Evolutionary conservation across 2,113 vertebrate genomes (phyloP).

Genomic region (Cryptomyrus ogoouensis): DNA sequence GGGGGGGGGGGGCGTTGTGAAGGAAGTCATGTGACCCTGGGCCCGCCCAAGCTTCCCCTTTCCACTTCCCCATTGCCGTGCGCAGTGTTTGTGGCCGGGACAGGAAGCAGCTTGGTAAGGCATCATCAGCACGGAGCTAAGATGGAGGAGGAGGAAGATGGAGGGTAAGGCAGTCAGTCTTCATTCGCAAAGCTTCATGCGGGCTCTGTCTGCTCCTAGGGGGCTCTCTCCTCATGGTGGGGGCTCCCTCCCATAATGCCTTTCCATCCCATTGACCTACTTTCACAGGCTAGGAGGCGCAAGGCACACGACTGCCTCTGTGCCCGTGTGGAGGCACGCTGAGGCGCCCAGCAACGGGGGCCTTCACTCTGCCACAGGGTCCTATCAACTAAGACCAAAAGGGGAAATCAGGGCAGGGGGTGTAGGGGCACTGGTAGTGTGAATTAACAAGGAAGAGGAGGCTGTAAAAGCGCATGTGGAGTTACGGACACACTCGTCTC

Average conservation of each 20-base stretch:
- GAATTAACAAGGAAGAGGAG: constrained; percentile 39
- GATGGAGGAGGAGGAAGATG: constrained; percentile 6
- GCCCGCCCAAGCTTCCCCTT: neutral
- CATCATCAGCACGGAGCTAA: neutral
- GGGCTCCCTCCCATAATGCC: neutral
- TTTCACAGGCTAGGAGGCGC: neutral
- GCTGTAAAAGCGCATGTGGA: neutral
- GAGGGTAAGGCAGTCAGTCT: constrained; percentile 11
- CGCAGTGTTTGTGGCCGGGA: neutral
- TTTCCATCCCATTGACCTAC: neutral
- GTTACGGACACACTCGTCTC: neutral
- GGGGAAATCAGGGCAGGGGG: neutral
- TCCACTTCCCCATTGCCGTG: constrained; percentile 12
- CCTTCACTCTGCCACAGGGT: constrained; percentile 22
- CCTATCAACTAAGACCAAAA: neutral
- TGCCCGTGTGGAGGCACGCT: neutral
- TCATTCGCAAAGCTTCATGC: neutral
- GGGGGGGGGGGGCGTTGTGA: neutral
- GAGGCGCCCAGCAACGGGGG: neutral
- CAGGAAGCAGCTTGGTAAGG: neutral
- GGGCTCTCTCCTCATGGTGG: neutral
- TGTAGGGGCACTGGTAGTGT: constrained; percentile 15
- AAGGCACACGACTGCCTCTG: neutral
- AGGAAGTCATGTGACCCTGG: neutral
- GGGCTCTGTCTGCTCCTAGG: neutral